Conservation (phyloP, 2,113 vertebrate genomes). For the Daphoenositta chrysoptera region DNA sequence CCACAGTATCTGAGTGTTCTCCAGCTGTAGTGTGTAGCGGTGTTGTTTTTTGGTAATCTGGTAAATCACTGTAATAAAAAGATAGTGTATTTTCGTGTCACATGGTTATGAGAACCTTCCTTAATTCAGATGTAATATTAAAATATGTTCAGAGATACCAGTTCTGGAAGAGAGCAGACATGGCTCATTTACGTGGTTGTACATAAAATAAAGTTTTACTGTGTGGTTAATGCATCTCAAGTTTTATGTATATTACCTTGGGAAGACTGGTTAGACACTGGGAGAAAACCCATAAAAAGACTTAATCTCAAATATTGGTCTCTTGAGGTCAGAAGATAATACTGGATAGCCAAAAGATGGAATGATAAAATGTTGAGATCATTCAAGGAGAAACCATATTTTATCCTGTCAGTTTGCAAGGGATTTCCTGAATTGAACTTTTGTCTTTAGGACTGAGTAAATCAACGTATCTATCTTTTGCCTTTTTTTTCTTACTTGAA, state of each 20-base stretch:
- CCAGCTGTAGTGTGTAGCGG: background rate
- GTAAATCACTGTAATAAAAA: background rate
- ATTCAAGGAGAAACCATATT: background rate
- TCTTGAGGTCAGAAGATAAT: background rate
- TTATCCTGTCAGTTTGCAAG: background rate
- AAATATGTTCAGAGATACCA: background rate
- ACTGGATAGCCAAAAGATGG: background rate
- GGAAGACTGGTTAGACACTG: background rate
- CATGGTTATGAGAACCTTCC: background rate
- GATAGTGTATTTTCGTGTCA: background rate
- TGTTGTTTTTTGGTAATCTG: background rate
- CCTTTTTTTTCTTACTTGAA: background rate
- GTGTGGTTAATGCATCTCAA: background rate
- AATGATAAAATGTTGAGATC: background rate
- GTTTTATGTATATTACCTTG: background rate
- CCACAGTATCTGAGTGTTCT: background rate
- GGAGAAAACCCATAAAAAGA: background rate
- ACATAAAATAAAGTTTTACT: background rate
- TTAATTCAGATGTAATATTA: background rate
- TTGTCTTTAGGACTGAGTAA: background rate
- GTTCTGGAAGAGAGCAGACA: background rate
- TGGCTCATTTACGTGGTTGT: background rate
- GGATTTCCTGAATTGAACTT: background rate
- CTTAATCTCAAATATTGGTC: background rate
- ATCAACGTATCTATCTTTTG: background rate